Evolutionary conservation across 2,888 invertebrate genomes (phyloP), one percentile per base, ranked within the genome.

Genomic region (Pristionchus exspectatus): DNA sequence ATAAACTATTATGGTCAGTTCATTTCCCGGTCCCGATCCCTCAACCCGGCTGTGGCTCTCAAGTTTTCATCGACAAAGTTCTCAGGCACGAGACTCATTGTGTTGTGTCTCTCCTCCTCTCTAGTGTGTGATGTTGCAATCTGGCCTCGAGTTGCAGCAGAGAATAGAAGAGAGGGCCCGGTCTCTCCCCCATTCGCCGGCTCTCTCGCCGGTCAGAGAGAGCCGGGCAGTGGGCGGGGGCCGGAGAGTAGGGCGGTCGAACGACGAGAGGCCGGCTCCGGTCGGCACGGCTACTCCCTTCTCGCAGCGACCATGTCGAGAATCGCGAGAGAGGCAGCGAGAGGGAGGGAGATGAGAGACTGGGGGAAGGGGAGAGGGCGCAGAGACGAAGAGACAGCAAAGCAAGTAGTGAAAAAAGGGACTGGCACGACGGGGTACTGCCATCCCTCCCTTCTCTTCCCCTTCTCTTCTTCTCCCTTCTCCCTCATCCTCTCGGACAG

Each of bases 111-210:
- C 81, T 44, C 50, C 27, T n/a, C n/a, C 54, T 50, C 81, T 81
- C 81, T 77, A 44, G 81, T 81, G 81, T 81, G 81, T 54, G 44
- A 77, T 81, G 81, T 81, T 81, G 81, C 81, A 81, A 81, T 81
- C 81, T 81, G 74, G 74, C 74, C 74, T 24, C 74, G 9, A 33
- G 72, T 33, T 33, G 33, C 72, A 72, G 72, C 72, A 33, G 18
- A 72, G 33, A 38, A 2, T 50, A 50, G 63, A 63, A n/a, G n/a
- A 63, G 63, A 63, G 38, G 21, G 59, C 18, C 2, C 2, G 1
- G 59, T 21, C 59, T 59, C 63, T 63, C 63, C 10, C 3, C 63
- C 10, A 10, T n/a, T 24, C n/a, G 0, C 5, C 63, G 24, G 10
- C 63, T 63, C 63, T 63, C n/a, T 63, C 63, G 63, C 10, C 63